Evolutionary conservation across 1,140 invertebrate species (phyloP).

Genomic region (Venustaconcha ellipsiformis): DNA sequence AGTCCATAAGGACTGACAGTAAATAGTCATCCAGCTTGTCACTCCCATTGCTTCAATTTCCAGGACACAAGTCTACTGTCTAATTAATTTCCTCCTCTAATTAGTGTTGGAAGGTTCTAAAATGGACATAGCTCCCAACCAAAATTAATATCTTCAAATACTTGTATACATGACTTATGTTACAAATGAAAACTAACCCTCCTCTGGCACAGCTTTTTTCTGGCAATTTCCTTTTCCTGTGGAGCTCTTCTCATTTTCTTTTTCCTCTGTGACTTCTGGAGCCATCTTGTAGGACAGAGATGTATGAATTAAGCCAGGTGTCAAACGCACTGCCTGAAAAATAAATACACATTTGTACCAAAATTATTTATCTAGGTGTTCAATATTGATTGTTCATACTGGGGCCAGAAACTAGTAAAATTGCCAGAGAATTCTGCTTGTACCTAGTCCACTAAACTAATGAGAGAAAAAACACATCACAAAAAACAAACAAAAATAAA

Average conservation of each 20-base stretch:
- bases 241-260: slow-evolving; percentile 11
- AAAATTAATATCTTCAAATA: no score
- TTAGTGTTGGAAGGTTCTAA: no score
- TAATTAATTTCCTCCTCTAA: no score
- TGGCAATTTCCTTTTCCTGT: slow-evolving; percentile 46
- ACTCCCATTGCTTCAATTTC: no score
- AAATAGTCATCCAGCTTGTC: no score
- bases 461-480: not conserved
- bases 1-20: no score
- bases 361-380: not conserved
- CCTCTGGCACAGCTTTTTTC: slow-evolving; percentile 71
- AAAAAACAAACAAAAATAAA: no score
- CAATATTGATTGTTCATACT: not conserved
- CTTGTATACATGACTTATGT: no score
- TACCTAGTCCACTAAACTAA: not conserved
- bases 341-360: not conserved
- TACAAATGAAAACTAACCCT: slow-evolving; percentile 59
- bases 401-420: not conserved
- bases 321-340: slow-evolving; percentile 66
- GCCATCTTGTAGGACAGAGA: slow-evolving; percentile 16
- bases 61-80: no score
- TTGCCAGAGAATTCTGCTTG: not conserved
- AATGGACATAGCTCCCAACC: no score
- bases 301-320: slow-evolving; percentile 55
- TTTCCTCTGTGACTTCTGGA: slow-evolving; percentile 37